phyloP scores from a whole-genome alignment of 2,888 invertebrate species.

The Patella pellucida region DNA sequence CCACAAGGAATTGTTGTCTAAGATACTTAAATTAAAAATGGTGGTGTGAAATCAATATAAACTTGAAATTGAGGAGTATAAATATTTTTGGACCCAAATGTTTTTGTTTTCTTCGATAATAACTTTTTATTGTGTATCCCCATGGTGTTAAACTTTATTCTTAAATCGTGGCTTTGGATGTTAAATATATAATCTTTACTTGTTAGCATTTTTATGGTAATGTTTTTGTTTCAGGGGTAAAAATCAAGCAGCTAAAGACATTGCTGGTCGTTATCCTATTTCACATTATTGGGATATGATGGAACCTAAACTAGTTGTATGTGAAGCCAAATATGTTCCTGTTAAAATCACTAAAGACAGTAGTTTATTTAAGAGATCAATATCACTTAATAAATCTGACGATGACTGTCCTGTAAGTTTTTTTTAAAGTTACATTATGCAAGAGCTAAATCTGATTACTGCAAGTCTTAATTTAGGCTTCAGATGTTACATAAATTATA shows the following conservation, averaged over 20 bases:
- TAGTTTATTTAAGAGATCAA: conserved; percentile 43
- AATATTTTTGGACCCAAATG: not conserved
- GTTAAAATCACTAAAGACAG: conserved; percentile 45
- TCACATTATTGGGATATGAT: conserved; percentile 87
- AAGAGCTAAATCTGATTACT: no score
- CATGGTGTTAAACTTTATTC: not conserved
- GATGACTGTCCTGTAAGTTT: conserved; percentile 60
- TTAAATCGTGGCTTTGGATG: no score
- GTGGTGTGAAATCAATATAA: no score
- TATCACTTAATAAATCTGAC: conserved; percentile 54
- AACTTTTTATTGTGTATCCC: not conserved
- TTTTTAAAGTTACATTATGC: no score
- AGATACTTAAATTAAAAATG: no score
- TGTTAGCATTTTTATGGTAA: not conserved
- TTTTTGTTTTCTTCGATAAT: not conserved
- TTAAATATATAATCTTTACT: not conserved
- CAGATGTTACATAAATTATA: no score
- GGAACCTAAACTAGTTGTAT: conserved; percentile 87
- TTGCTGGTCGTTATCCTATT: conserved; percentile 75
- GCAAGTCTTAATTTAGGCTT: no score
- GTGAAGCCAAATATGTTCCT: conserved; percentile 80
- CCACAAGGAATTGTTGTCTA: no score
- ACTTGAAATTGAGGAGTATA: no score
- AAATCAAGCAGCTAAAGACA: conserved; percentile 71
- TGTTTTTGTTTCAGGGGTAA: conserved; percentile 56